Evolutionary conservation across 2,888 invertebrate genomes (phyloP).

Genomic region (Hirtodrosophila duncani): DNA sequence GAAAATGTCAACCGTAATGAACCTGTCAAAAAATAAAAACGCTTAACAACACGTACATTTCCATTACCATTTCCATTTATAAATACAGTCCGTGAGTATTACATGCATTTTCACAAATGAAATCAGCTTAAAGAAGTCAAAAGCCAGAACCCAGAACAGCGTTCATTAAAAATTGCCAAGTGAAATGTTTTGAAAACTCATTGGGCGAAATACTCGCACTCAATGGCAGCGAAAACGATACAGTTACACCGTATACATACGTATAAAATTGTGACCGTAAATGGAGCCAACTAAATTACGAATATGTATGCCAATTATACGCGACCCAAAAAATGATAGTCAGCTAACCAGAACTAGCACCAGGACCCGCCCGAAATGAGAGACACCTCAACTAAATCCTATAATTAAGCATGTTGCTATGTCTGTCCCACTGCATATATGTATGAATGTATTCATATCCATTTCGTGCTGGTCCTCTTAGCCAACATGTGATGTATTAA

Average conservation of each 20-base stretch:
- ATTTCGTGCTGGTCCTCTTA: constrained; percentile 8
- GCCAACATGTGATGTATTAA: constrained; percentile 63
- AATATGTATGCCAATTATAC: constrained; percentile 62
- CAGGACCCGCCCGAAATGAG: constrained; percentile 17
- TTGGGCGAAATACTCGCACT: constrained; percentile 2
- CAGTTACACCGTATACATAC: no score
- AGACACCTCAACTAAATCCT: constrained; percentile 28
- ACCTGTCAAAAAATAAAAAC: constrained; percentile 52
- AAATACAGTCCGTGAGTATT: not conserved
- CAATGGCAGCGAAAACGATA: no score
- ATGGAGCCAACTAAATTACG: constrained; percentile 54
- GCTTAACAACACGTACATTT: no score
- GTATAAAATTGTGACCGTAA: no score
- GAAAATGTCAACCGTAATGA: constrained; percentile 58
- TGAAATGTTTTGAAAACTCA: constrained; percentile 35
- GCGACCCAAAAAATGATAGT: constrained; percentile 43
- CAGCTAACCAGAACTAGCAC: constrained; percentile 8
- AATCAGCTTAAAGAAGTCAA: constrained; percentile 6
- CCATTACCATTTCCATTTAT: constrained; percentile 19
- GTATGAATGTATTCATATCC: constrained; percentile 11
- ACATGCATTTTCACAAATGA: not conserved
- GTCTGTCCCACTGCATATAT: constrained; percentile 1
- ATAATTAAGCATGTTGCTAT: constrained; percentile 34
- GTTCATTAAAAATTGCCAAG: constrained; percentile 34
- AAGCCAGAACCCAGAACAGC: constrained; percentile 12